Conservation (phyloP, 1,140 invertebrate genomes). For the Subanguina moxae region DNA sequence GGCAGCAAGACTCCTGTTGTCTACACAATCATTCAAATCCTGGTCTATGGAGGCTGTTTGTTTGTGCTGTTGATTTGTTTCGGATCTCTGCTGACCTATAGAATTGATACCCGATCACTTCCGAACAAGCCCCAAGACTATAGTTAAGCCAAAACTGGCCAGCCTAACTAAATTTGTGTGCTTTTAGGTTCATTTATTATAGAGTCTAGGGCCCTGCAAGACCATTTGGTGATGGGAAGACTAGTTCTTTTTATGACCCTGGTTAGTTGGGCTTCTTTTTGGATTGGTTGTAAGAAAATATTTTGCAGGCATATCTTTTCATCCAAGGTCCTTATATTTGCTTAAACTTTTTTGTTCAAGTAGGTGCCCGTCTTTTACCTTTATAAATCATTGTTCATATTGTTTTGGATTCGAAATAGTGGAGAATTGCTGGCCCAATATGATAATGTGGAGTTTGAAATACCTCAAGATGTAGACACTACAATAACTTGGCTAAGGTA, state of each 20-base stretch:
- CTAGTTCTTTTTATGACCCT: conserved; percentile 35
- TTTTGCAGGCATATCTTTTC: conserved; percentile 27
- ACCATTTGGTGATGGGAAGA: conserved; percentile 35
- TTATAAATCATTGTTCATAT: not conserved
- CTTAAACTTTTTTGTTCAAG: conserved; percentile 42
- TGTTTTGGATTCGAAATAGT: conserved; percentile 30
- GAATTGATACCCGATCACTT: conserved; percentile 24
- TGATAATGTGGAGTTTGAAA: not conserved
- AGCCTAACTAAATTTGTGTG: not conserved
- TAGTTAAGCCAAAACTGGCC: not conserved
- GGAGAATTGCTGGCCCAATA: conserved; percentile 8
- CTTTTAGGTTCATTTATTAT: conserved; percentile 35
- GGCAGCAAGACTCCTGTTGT: conserved; percentile 35
- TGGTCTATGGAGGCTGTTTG: conserved; percentile 41
- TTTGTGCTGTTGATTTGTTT: conserved; percentile 41
- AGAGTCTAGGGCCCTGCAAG: conserved; percentile 33
- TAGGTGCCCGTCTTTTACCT: not conserved
- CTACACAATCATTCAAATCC: conserved; percentile 40
- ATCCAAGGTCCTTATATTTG: conserved; percentile 43
- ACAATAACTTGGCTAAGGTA: conserved; percentile 25
- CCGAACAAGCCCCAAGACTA: conserved; percentile 40
- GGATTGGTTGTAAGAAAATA: no score
- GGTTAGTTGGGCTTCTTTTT: no score
- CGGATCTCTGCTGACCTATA: conserved; percentile 38
- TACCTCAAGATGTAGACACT: conserved; percentile 32